Conservation (phyloP, 2,888 invertebrate genomes). For the Drosophila affinis region DNA sequence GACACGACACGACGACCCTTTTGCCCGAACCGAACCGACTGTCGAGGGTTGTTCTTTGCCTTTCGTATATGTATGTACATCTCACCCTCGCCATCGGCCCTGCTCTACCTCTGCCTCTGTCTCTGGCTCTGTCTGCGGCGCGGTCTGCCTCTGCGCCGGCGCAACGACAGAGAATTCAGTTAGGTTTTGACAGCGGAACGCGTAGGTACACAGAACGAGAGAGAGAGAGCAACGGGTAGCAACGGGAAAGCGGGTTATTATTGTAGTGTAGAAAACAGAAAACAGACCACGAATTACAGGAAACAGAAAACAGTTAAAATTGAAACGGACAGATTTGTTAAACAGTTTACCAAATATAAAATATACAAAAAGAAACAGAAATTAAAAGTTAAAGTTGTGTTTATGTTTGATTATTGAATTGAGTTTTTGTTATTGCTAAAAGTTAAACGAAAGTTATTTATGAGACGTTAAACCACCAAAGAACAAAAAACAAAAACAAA, state of each 20-base stretch:
- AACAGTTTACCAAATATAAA: conserved; percentile 34
- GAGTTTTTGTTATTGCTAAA: conserved; percentile 66
- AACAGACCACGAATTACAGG: conserved; percentile 55
- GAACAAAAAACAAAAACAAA: conserved; percentile 18
- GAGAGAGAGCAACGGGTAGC: conserved; percentile 31
- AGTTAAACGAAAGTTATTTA: conserved; percentile 49
- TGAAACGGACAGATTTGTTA: conserved; percentile 64
- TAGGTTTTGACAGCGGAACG: conserved; percentile 79
- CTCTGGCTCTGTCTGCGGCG: conserved; percentile 16
- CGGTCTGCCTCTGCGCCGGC: conserved; percentile 51
- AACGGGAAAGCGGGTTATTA: conserved; percentile 58
- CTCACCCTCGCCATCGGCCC: neutral
- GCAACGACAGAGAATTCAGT: conserved; percentile 65
- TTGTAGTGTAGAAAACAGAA: conserved; percentile 37
- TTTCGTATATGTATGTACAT: conserved; percentile 18
- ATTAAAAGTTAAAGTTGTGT: conserved; percentile 61
- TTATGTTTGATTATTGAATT: conserved; percentile 68
- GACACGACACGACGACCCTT: neutral
- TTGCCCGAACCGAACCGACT: neutral
- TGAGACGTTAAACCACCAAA: conserved; percentile 5
- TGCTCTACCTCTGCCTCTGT: neutral
- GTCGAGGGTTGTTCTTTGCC: conserved; percentile 23
- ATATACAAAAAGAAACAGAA: conserved; percentile 18
- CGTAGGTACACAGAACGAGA: conserved; percentile 63
- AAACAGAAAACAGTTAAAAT: conserved; percentile 17